A percentile compares a stretch with the other conserved stretches of the same genome.
phyloP scores from a whole-genome alignment of 2,888 invertebrate species.

The Chymomyza caudatula region DNA sequence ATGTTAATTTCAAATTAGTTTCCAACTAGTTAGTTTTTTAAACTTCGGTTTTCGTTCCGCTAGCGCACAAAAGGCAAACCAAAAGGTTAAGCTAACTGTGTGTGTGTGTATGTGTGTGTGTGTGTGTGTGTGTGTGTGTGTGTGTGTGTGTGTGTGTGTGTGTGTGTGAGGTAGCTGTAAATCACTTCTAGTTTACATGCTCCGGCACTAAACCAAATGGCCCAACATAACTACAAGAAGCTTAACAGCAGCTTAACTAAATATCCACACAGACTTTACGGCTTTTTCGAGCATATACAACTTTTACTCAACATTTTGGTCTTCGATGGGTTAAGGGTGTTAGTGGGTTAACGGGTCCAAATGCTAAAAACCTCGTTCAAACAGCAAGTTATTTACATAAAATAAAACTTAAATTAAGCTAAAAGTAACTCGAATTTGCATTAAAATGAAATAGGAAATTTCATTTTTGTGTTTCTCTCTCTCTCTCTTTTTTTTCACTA shows the following conservation, averaged over 20 bases:
- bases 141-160: not conserved
- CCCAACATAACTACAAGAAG: slow-evolving; percentile 37
- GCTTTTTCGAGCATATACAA: not conserved
- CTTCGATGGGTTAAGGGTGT: not conserved
- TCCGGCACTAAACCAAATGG: slow-evolving; percentile 28
- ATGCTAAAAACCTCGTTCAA: not conserved
- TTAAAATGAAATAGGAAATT: not conserved
- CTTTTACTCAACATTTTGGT: not conserved
- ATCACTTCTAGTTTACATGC: not conserved
- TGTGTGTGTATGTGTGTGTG: not conserved
- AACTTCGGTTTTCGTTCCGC: not conserved
- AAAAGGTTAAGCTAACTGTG: slow-evolving; percentile 10
- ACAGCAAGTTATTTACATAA: not conserved
- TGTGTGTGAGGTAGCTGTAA: not conserved
- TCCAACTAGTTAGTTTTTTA: not conserved
- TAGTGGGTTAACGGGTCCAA: not conserved
- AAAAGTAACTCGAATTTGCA: not conserved
- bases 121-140: not conserved
- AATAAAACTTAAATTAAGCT: not conserved
- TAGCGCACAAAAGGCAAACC: slow-evolving; percentile 13
- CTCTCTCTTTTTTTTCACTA: not conserved
- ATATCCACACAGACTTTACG: not conserved
- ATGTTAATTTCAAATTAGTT: slow-evolving; percentile 8
- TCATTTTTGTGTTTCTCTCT: not conserved
- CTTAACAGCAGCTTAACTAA: slow-evolving; percentile 17